phyloP scores from a whole-genome alignment of 2,113 vertebrate species.

The Lophura nycthemera region DNA sequence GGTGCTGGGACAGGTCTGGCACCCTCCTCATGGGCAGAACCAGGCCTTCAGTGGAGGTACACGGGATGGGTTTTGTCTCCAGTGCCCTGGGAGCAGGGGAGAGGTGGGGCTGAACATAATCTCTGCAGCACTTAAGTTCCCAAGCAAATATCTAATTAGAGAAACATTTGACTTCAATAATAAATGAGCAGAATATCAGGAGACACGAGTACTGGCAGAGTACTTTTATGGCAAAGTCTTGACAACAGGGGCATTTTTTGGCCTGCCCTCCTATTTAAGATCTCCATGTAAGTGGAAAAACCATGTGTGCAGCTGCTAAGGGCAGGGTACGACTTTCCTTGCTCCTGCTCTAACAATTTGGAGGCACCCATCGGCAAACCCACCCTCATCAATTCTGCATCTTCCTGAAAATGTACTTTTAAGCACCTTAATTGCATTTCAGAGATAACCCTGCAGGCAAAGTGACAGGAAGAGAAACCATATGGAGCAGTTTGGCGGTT shows the following conservation, averaged over 20 bases:
- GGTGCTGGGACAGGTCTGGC: background rate
- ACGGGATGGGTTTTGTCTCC: background rate
- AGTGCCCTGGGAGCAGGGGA: accelerated
- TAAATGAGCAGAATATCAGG: slow-evolving; percentile 58
- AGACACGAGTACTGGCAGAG: slow-evolving; percentile 10
- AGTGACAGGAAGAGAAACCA: slow-evolving; percentile 93
- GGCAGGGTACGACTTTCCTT: slow-evolving; percentile 65
- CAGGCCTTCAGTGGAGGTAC: accelerated
- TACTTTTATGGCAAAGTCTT: background rate
- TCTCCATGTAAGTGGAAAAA: slow-evolving; percentile 6
- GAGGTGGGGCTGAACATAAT: background rate
- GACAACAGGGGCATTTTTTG: background rate
- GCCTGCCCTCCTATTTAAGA: slow-evolving; percentile 24
- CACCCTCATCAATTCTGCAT: slow-evolving; percentile 89
- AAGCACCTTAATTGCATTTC: slow-evolving; percentile 98
- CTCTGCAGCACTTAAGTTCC: slow-evolving; percentile 54
- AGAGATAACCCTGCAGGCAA: slow-evolving; percentile 93
- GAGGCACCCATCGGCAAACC: slow-evolving; percentile 78
- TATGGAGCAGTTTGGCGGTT: slow-evolving; percentile 84
- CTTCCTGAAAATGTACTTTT: slow-evolving; percentile 99
- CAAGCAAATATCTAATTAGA: slow-evolving; percentile 58
- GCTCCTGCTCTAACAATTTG: slow-evolving; percentile 66
- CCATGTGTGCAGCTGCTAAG: background rate
- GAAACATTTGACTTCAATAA: slow-evolving; percentile 65
- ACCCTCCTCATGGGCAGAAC: background rate